These are phyloP conservation scores for Trypoxylus dichotomus DNA, from an alignment of 1,140 invertebrate species.

Conservation along the genomic window DNA sequence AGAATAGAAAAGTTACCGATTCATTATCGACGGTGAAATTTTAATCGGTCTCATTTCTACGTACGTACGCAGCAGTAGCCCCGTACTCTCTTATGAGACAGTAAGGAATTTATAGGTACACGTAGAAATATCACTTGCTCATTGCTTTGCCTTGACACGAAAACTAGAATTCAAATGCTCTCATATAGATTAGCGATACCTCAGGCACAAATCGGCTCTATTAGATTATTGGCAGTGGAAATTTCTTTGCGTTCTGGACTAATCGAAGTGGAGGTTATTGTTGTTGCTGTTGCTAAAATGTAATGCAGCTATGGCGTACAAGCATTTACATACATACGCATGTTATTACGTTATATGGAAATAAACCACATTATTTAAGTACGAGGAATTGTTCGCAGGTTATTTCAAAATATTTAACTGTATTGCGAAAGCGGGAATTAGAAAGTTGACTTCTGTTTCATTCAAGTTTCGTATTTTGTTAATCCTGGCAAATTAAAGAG, in stretches of 20 bases:
- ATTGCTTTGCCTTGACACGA: neutral
- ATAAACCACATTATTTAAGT: no score
- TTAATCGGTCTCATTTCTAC: neutral
- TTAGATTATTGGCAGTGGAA: neutral
- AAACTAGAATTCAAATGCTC: slow-evolving; percentile 6
- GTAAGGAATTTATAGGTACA: slow-evolving; percentile 13
- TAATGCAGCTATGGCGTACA: no score
- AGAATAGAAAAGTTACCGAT: neutral
- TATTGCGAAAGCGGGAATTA: no score
- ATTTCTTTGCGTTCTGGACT: neutral
- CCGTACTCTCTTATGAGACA: neutral
- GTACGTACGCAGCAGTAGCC: neutral
- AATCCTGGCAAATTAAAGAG: no score
- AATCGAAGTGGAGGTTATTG: neutral
- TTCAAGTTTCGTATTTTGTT: no score
- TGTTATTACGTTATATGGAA: no score
- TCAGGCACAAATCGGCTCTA: neutral
- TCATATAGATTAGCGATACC: slow-evolving; percentile 16
- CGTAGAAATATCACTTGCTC: slow-evolving; percentile 14
- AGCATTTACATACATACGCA: no score
- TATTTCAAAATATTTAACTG: no score
- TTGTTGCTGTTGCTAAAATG: neutral
- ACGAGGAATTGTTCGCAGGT: no score
- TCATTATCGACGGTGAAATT: neutral
- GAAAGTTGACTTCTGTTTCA: neutral